Conservation (phyloP, 2,888 invertebrate species). For the Mycogona germanica region DNA sequence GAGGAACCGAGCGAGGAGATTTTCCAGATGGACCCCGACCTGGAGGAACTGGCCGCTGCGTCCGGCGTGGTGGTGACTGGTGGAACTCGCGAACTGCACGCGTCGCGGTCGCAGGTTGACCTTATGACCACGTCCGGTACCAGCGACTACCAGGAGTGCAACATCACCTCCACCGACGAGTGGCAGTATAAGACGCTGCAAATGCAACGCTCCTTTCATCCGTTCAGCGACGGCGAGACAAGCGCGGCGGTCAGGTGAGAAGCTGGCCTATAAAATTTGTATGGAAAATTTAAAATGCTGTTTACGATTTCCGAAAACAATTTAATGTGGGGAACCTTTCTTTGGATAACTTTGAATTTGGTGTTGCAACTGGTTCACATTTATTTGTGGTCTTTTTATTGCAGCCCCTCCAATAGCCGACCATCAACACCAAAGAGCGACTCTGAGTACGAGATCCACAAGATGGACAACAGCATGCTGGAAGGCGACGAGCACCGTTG, state of each 20-base stretch:
- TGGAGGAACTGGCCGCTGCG: constrained; percentile 19
- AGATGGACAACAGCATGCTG: constrained; percentile 22
- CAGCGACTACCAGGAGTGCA: neutral
- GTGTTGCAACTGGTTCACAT: neutral
- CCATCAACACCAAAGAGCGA: constrained; percentile 84
- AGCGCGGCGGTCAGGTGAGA: constrained; percentile 51
- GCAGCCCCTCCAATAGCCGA: constrained; percentile 33
- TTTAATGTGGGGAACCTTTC: neutral
- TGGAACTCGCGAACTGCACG: no score
- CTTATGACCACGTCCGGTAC: no score
- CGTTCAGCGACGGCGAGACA: constrained; percentile 87
- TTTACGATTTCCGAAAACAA: no score
- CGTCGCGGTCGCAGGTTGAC: no score
- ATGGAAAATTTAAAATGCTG: no score
- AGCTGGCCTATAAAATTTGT: no score
- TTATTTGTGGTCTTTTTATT: neutral
- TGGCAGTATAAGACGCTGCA: constrained; percentile 10
- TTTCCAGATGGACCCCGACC: constrained; percentile 25
- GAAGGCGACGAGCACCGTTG: constrained; percentile 38
- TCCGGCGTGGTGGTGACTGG: neutral
- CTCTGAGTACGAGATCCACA: constrained; percentile 65
- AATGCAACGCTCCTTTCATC: constrained; percentile 47
- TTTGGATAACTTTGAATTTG: neutral
- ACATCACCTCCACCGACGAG: neutral
- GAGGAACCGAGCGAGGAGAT: constrained; percentile 22